These are phyloP conservation scores for Eleginops maclovinus DNA, from an alignment of 2,113 vertebrate genomes.

Conservation along the genomic window DNA sequence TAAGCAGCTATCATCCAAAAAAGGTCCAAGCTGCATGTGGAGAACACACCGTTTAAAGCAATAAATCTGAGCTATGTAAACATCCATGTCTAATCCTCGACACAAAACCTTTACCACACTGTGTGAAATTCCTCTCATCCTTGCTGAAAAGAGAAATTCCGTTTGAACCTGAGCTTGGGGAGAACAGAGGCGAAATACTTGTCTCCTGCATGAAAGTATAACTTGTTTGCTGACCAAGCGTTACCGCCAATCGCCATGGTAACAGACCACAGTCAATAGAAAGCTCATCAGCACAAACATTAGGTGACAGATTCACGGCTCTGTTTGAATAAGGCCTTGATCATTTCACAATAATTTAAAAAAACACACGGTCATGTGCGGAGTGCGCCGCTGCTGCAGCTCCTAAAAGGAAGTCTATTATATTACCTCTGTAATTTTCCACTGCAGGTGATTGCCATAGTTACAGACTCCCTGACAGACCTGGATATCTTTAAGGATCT, in stretches of 20 bases:
- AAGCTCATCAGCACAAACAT: constrained; percentile 69
- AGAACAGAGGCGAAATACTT: constrained; percentile 46
- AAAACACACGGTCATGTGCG: constrained; percentile 70
- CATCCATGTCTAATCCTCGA: constrained; percentile 53
- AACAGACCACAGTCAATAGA: constrained; percentile 76
- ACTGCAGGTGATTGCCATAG: constrained; percentile 94
- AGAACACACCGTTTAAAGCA: constrained; percentile 40
- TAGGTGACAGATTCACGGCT: constrained; percentile 51
- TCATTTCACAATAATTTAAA: constrained; percentile 70
- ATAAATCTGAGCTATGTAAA: constrained; percentile 62
- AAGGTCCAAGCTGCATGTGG: constrained; percentile 46
- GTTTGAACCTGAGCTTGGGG: constrained; percentile 20
- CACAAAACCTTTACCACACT: constrained; percentile 45
- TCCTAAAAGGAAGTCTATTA: constrained; percentile 65
- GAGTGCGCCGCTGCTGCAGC: constrained; percentile 50
- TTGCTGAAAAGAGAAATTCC: constrained; percentile 39
- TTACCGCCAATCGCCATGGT: constrained; percentile 75
- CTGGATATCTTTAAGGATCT: constrained; percentile 95
- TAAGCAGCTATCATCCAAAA: constrained; percentile 28
- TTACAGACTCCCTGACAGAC: constrained; percentile 96
- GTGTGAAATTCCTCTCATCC: constrained; percentile 65
- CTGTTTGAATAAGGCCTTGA: constrained; percentile 70
- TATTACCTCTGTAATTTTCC: constrained; percentile 73
- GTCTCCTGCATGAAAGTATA: constrained; percentile 57
- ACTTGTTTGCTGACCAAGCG: constrained; percentile 78